Conservation (phyloP, 2,113 vertebrate genomes). For the Notothenia coriiceps region DNA sequence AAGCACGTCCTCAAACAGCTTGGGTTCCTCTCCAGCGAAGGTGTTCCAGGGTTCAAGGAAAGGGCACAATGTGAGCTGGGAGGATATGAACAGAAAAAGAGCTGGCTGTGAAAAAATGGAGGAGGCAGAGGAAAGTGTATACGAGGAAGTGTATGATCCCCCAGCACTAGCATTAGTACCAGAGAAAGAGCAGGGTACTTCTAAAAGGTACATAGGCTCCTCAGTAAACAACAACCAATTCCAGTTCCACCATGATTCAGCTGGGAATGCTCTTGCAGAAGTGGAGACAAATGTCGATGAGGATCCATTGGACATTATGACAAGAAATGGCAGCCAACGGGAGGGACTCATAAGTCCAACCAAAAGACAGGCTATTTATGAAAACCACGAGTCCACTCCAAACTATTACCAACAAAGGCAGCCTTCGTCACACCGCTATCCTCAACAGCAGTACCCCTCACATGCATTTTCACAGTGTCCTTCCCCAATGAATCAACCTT, state of each 20-base stretch:
- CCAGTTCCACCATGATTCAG: constrained; percentile 74
- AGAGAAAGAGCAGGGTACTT: constrained; percentile 46
- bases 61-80: constrained; percentile 29
- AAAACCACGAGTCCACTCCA: constrained; percentile 67
- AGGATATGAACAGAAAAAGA: constrained; percentile 29
- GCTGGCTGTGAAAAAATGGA: constrained; percentile 34
- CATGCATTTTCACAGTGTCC: constrained; percentile 41
- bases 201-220: constrained; percentile 20
- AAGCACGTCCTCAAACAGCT: constrained; percentile 46
- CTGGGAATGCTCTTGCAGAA: constrained; percentile 85
- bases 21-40: constrained; percentile 68
- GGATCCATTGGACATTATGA: constrained; percentile 80
- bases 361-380: constrained; percentile 72
- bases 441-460: constrained; percentile 41
- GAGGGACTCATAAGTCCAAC: constrained; percentile 59
- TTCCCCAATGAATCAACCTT: constrained; percentile 39
- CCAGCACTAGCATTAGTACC: constrained; percentile 1
- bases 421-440: constrained; percentile 9
- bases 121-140: constrained; percentile 71
- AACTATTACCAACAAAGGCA: constrained; percentile 51
- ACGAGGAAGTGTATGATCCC: constrained; percentile 72
- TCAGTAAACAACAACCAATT: constrained; percentile 66
- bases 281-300: constrained; percentile 86
- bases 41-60: constrained; percentile 33
- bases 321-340: constrained; percentile 41